These are phyloP conservation scores for Campopleginae sp. DNA, from an alignment of 2,888 invertebrate species.

Conservation along the genomic window DNA sequence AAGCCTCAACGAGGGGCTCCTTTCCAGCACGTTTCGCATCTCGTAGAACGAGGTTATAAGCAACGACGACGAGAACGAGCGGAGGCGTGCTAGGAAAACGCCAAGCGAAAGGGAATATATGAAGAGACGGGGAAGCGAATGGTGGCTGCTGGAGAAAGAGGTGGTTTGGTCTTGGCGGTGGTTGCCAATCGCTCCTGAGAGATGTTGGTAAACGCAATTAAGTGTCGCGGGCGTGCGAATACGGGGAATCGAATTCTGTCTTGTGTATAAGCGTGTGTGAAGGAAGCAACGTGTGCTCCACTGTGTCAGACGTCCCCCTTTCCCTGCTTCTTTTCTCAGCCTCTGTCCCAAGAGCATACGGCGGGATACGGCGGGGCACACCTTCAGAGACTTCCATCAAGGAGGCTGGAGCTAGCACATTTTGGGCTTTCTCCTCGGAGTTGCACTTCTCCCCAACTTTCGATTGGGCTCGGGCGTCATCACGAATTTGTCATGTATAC, in stretches of 20 bases:
- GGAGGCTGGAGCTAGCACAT: conserved; percentile 30
- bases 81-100: conserved; percentile 52
- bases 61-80: conserved; percentile 58
- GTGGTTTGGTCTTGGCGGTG: conserved; percentile 58
- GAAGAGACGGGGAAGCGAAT: conserved; percentile 21
- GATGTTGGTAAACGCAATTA: conserved; percentile 71
- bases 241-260: conserved; percentile 62
- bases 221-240: conserved; percentile 69
- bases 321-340: conserved; percentile 26
- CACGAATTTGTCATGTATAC: conserved; percentile 59
- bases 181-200: conserved; percentile 66
- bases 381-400: conserved; percentile 32
- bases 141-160: not conserved
- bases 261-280: conserved; percentile 47
- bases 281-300: conserved; percentile 51
- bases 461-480: conserved; percentile 53
- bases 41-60: conserved; percentile 63
- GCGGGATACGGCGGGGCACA: conserved; percentile 35
- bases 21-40: conserved; percentile 56
- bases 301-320: conserved; percentile 21
- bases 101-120: conserved; percentile 49
- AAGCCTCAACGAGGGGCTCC: conserved; percentile 33
- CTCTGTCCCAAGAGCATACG: conserved; percentile 40
- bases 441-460: conserved; percentile 60
- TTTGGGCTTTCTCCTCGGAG: conserved; percentile 55